Conservation (phyloP, 2,888 invertebrate genomes). For the Pammene fasciana region DNA sequence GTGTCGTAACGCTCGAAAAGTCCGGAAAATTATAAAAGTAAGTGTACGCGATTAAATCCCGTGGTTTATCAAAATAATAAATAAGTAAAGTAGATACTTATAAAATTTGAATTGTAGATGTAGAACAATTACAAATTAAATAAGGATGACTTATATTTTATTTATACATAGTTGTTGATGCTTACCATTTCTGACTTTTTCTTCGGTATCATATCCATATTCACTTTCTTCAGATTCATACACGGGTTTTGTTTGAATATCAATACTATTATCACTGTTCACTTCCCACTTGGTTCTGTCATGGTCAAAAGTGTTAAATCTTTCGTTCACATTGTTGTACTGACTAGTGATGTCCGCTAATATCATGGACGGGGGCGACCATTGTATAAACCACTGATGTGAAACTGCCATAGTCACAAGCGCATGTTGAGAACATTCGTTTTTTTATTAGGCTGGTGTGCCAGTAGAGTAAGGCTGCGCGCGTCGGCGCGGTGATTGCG, state of each 20-base stretch:
- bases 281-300: conserved; percentile 44
- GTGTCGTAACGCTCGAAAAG: no score
- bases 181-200: conserved; percentile 30
- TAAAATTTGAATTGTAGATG: no score
- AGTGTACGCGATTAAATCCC: no score
- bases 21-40: no score
- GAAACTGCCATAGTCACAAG: conserved; percentile 69
- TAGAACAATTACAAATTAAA: no score
- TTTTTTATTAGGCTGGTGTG: neutral
- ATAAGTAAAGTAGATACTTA: no score
- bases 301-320: conserved; percentile 54
- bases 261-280: conserved; percentile 30
- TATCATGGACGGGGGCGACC: conserved; percentile 70
- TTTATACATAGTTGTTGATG: no score
- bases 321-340: conserved; percentile 62
- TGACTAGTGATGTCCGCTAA: conserved; percentile 67
- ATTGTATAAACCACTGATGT: conserved; percentile 80
- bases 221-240: conserved; percentile 17
- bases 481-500: conserved; percentile 61
- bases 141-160: no score
- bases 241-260: conserved; percentile 11
- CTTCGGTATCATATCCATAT: conserved; percentile 11
- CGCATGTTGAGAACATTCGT: conserved; percentile 1
- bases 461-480: conserved; percentile 43
- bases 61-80: no score